Conservation (phyloP, 2,797 vertebrate genomes). For the Kryptopterus vitreolus region DNA sequence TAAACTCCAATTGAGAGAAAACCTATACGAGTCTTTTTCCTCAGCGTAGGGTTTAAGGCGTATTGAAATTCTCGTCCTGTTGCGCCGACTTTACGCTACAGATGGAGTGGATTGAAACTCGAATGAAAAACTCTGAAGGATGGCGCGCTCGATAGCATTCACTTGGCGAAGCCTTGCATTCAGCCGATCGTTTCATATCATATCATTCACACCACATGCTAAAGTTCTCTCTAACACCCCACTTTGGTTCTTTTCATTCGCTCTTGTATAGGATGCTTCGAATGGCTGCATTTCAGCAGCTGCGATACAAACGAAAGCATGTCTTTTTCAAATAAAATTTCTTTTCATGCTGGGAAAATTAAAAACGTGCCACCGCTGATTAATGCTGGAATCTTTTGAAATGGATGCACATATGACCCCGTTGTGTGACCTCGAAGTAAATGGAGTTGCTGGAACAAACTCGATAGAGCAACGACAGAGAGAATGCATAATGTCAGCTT, state of each 20-base stretch:
- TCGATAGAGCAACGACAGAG: background rate
- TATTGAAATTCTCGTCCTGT: background rate
- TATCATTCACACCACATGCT: constrained; percentile 1
- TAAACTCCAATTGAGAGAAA: background rate
- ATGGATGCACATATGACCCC: constrained; percentile 36
- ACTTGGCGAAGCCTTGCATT: background rate
- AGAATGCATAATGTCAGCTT: background rate
- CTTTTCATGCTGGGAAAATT: constrained; percentile 43
- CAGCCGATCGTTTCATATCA: background rate
- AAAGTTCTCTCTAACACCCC: constrained; percentile 5
- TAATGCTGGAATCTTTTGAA: constrained; percentile 52
- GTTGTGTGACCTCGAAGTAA: constrained; percentile 48
- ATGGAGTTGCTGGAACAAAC: constrained; percentile 41
- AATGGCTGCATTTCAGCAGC: constrained; percentile 39
- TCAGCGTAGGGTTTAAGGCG: background rate
- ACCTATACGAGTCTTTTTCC: background rate
- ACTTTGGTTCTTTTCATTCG: constrained; percentile 15
- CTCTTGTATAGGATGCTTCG: constrained; percentile 4
- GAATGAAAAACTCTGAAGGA: background rate
- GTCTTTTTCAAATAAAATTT: constrained; percentile 43
- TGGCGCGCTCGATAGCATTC: background rate
- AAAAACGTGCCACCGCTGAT: constrained; percentile 47
- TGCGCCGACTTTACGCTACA: background rate
- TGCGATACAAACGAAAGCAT: constrained; percentile 46
- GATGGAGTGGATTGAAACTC: background rate